These are phyloP conservation scores for Ametastegia equiseti DNA, from an alignment of 2,888 invertebrate genomes.

Conservation along the genomic window DNA sequence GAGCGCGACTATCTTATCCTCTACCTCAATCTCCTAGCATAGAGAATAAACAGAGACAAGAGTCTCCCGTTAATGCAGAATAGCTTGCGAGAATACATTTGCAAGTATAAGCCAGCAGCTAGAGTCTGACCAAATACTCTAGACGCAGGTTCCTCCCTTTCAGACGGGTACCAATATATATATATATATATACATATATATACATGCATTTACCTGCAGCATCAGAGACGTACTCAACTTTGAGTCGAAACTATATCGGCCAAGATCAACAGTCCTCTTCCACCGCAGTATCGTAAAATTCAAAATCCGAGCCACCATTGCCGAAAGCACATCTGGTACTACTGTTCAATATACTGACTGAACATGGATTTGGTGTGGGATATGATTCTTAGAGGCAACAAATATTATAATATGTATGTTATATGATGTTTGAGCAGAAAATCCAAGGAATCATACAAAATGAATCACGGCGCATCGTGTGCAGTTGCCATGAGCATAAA, in stretches of 20 bases:
- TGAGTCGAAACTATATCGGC: not conserved
- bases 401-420: no score
- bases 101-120: constrained; percentile 66
- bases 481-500: not conserved
- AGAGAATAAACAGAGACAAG: constrained; percentile 61
- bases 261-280: not conserved
- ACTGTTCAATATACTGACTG: not conserved
- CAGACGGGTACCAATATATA: not conserved
- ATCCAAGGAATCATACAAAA: not conserved
- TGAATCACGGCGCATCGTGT: not conserved
- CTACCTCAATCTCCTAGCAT: constrained; percentile 45
- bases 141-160: constrained; percentile 47
- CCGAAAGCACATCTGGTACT: not conserved
- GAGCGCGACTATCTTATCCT: constrained; percentile 47
- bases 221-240: not conserved
- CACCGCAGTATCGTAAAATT: constrained; percentile 12
- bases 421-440: no score
- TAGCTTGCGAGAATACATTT: constrained; percentile 65
- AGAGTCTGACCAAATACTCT: constrained; percentile 64
- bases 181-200: not conserved
- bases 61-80: constrained; percentile 48
- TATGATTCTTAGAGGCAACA: not conserved
- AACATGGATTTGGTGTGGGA: not conserved
- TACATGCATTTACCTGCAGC: not conserved
- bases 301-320: not conserved